Conservation (phyloP, 2,888 invertebrate genomes). For the Ligdia adustata region DNA sequence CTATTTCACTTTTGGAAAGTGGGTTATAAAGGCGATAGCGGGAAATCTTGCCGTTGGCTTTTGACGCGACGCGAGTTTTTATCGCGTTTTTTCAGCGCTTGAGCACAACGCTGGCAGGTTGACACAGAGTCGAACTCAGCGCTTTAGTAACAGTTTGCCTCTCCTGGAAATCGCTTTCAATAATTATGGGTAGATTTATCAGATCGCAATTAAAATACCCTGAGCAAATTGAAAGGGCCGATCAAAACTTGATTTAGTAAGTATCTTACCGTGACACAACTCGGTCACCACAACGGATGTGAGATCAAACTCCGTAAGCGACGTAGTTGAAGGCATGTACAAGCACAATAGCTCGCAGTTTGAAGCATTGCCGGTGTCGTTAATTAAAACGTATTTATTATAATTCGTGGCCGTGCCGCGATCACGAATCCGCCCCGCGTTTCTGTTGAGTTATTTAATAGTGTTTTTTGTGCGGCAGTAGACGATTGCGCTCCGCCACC, state of each 20-base stretch:
- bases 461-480: constrained; percentile 79
- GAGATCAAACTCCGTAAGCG: constrained; percentile 8
- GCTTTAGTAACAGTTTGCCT: too few species aligned
- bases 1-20: constrained; percentile 14
- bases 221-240: constrained; percentile 16
- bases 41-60: constrained; percentile 60
- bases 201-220: constrained; percentile 1
- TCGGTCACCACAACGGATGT: constrained; percentile 14
- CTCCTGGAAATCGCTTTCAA: too few species aligned
- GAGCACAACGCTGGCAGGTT: constrained; percentile 54
- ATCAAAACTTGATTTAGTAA: constrained; percentile 8
- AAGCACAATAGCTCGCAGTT: constrained; percentile 23
- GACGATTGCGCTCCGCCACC: constrained; percentile 81
- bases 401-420: constrained; percentile 72
- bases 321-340: too few species aligned
- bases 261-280: constrained; percentile 21
- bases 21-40: constrained; percentile 57
- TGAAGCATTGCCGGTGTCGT: constrained; percentile 62
- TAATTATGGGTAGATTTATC: background rate
- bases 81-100: constrained; percentile 61
- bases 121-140: constrained; percentile 60
- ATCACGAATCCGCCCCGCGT: constrained; percentile 77
- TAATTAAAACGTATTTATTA: constrained; percentile 78
- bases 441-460: constrained; percentile 81
- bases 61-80: constrained; percentile 60